Evolutionary conservation across 1,140 invertebrate species (phyloP), one percentile per base, ranked within the genome.

Genomic region (Drosophila bocqueti): DNA sequence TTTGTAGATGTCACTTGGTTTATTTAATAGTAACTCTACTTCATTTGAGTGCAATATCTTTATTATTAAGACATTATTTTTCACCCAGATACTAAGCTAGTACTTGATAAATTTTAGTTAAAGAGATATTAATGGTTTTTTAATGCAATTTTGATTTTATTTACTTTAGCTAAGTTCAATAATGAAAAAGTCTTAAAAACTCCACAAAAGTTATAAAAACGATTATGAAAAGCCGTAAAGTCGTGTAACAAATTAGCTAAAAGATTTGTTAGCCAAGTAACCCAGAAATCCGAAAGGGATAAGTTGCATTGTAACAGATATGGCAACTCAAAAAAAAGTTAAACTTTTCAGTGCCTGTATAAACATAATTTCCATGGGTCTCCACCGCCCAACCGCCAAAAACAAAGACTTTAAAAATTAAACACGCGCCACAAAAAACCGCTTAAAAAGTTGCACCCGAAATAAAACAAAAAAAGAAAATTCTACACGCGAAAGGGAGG

Each of bases 401-500:
- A 18, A 46, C 43, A 66, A 47, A 67, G 73, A 34, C 60, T 38
- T 65, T 69, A 54, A 82, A 85, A 73, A 68, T 79, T 69, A 61
- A 86, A 60, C 60, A 57, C 74, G 54, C 58, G 50, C n/a, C 63
- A 68, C 75, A 76, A 73, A 76, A 83, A 38, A 55, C 54, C 58
- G 64, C 59, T 71, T 74, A 77, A 76, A 84, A 87, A 71, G 58
- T 83, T 80, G 24, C 42, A 34, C 18, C 43, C 47, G 31, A 78
- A 52, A 52, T 50, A 18, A 31, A 73, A 60, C 47, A 60, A 57
- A 67, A 49, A 54, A 45, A 49, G 1, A 18, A 15, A 29, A 21
- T 63, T 63, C 16, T 38, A 57, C 13, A 36, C n/a, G 50, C 15
- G 21, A 57, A 57, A 40, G 36, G 52, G 21, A 40, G 18, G 36